These are phyloP conservation scores for Dendrolimus kikuchii DNA, from an alignment of 1,140 invertebrate genomes.

Conservation along the genomic window DNA sequence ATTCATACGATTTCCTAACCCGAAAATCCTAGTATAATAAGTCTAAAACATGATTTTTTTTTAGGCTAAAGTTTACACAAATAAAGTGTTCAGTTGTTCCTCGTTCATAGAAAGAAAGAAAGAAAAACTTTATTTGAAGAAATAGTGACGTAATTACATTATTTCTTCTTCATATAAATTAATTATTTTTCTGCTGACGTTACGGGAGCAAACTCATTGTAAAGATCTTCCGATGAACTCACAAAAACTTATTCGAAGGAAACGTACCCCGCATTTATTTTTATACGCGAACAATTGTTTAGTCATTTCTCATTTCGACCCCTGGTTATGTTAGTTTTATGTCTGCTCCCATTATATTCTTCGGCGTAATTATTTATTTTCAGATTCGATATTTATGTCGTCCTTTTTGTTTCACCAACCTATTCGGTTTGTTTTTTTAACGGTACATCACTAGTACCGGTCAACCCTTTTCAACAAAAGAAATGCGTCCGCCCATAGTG, in stretches of 20 bases:
- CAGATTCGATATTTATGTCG: too few relatives aligned
- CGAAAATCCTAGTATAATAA: too few relatives aligned
- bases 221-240: constrained; percentile 64
- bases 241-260: constrained; percentile 58
- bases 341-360: constrained; percentile 9
- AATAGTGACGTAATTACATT: not conserved
- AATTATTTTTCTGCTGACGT: constrained; percentile 23
- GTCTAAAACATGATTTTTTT: too few relatives aligned
- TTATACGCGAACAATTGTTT: constrained; percentile 61
- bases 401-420: too few relatives aligned
- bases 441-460: too few relatives aligned
- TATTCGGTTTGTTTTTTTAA: too few relatives aligned
- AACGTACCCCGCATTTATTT: constrained; percentile 52
- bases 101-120: not conserved
- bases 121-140: not conserved
- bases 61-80: too few relatives aligned
- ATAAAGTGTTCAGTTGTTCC: too few relatives aligned
- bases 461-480: too few relatives aligned
- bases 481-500: too few relatives aligned
- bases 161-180: not conserved
- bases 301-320: constrained; percentile 49
- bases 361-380: too few relatives aligned
- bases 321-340: constrained; percentile 12
- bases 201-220: constrained; percentile 48
- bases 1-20: too few relatives aligned